Evolutionary conservation across 1,140 invertebrate genomes (phyloP), one percentile per base, ranked within the genome.

Genomic region (Brachionus koreanus): DNA sequence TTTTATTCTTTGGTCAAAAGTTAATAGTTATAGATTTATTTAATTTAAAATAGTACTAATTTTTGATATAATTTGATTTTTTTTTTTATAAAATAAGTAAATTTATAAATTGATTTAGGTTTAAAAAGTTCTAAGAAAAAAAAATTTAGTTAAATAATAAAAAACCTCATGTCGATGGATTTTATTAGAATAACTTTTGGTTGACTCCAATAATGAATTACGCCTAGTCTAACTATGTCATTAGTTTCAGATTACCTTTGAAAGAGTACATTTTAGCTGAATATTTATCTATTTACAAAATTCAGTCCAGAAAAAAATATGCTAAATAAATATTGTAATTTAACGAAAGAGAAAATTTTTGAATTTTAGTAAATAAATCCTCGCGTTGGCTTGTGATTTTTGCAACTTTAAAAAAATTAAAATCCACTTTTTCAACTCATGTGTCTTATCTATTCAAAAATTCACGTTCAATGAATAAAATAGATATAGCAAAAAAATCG

Each of bases 241-340:
- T 74, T 46, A 46, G 69, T 74, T 43, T 74, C 42, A 46, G 25
- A 74, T 74, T 74, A 69, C 65, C n/a, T 16, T 6, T 19, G 39
- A 69, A 69, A 69, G 37, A 19, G 12, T 39, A 37, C n/a, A 69
- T 74, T 74, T 43, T 46, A 46, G 2, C 25, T 5, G 33, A 39
- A 25, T 46, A 74, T 74, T 46, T 74, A 74, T 74, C 69, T 25
- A 46, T 74, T 74, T 74, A 43, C 69, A 43, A 74, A 29, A 74
- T 46, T 74, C 46, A n/a, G 42, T 29, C 43, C 19, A 74, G 19
- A 25, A 13, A 25, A n/a, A 72, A 72, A 74, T 35, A 74, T 74
- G 69, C 42, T 46, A 74, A 74, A 46, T 74, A 74, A 74, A 74
- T 74, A 74, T 69, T 69, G 65, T 19, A 69, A 69, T 39, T 69